These are phyloP conservation scores for Cassiopea xamachana DNA, from an alignment of 30 jellyfish, hydroid and myxozoan species.

Conservation along the genomic window DNA sequence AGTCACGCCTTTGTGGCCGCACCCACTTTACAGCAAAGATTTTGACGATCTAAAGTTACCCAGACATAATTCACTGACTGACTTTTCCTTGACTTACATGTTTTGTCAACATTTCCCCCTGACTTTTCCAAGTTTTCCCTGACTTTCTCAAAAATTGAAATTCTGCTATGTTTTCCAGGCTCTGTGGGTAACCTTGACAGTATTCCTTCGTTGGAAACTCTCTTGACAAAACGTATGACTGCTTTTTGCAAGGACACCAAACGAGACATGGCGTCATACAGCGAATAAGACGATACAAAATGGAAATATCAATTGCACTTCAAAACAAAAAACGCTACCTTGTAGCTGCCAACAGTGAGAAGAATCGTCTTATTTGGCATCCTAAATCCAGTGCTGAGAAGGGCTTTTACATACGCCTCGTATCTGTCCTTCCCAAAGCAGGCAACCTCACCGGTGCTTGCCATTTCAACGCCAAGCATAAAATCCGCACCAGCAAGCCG, in stretches of 20 bases:
- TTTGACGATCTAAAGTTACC: too few species aligned
- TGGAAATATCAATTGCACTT: background rate
- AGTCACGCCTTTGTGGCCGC: too few species aligned
- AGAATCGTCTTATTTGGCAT: constrained; percentile 85
- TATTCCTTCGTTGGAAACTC: too few species aligned
- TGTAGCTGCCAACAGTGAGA: constrained; percentile 92
- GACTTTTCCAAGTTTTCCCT: too few species aligned
- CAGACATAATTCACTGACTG: too few species aligned
- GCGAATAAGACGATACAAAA: background rate
- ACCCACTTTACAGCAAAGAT: too few species aligned
- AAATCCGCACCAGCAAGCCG: constrained; percentile 99
- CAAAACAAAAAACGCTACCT: constrained; percentile 50
- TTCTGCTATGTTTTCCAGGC: too few species aligned
- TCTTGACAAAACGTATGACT: background rate
- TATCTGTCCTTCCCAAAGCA: constrained; percentile 95
- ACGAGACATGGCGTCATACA: background rate
- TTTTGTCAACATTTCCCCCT: too few species aligned
- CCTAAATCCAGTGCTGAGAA: constrained; percentile 94
- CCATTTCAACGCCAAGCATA: constrained; percentile 99
- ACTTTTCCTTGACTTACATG: too few species aligned
- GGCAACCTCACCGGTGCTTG: constrained; percentile 99
- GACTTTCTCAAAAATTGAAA: too few species aligned
- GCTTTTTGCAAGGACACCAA: background rate
- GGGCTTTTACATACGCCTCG: constrained; percentile 97
- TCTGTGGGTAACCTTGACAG: too few species aligned